Percentiles rank a stretch among this genome's conserved stretches.
phyloP scores from a whole-genome alignment of 2,113 vertebrate genomes.

The Diadophis punctatus region DNA sequence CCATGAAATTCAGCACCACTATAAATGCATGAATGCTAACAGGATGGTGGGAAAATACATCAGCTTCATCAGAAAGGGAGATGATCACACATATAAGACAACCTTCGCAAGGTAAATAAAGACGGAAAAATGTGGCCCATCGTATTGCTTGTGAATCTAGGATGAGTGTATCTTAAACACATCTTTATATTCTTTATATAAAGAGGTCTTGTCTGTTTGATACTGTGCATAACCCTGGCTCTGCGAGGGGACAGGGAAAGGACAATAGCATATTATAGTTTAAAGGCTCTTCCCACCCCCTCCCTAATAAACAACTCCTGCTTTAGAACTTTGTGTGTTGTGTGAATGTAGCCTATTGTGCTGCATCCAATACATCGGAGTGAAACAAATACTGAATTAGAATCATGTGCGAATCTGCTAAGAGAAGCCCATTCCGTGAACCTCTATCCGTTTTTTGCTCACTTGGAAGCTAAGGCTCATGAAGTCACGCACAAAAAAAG shows the following conservation, averaged over 20 bases:
- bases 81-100: neutral
- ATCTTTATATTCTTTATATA: neutral
- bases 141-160: neutral
- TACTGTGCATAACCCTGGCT: neutral
- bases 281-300: neutral
- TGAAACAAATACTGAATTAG: neutral
- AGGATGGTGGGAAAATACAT: slow-evolving; percentile 66
- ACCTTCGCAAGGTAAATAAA: neutral
- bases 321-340: neutral
- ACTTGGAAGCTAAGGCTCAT: neutral
- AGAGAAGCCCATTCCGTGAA: neutral
- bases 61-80: neutral
- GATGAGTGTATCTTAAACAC: neutral
- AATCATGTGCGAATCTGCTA: neutral
- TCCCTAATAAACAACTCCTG: neutral
- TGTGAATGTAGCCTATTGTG: neutral
- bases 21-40: slow-evolving; percentile 42
- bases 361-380: neutral
- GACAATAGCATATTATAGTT: neutral
- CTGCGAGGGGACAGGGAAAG: neutral
- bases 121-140: neutral
- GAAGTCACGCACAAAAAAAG: neutral
- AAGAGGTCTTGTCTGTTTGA: neutral
- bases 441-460: neutral
- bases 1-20: slow-evolving; percentile 51